phyloP scores from a whole-genome alignment of 2,113 vertebrate species.

The Nipponia nippon region DNA sequence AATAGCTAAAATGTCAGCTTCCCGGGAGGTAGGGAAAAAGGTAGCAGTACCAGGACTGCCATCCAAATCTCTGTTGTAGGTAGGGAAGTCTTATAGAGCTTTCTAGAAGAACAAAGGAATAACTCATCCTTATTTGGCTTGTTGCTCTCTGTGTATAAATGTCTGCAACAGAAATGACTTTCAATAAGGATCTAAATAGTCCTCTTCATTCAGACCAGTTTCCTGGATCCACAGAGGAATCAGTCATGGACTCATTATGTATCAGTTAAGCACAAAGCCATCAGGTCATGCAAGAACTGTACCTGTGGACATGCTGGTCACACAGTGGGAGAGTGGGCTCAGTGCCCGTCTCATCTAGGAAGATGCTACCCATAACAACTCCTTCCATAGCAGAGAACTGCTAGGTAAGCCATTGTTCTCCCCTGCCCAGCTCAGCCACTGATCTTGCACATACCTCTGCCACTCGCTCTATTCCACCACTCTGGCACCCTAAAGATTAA shows the following conservation, averaged over 20 bases:
- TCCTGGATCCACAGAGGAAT: neutral
- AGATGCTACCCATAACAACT: neutral
- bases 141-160: neutral
- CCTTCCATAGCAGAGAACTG: neutral
- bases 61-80: neutral
- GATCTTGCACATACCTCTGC: neutral
- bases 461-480: accelerated
- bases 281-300: neutral
- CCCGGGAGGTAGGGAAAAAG: neutral
- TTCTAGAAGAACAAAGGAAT: neutral
- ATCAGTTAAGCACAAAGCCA: neutral
- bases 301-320: accelerated
- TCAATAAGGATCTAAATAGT: neutral
- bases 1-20: neutral
- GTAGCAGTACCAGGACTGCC: neutral
- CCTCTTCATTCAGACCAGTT: neutral
- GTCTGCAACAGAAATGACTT: neutral
- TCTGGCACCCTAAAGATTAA: neutral
- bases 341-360: neutral
- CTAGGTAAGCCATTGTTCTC: neutral
- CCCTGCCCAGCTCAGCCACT: neutral
- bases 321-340: accelerated
- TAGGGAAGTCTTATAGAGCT: neutral
- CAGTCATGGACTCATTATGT: accelerated
- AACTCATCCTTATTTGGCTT: neutral